A percentile compares a stretch with the other conserved stretches of the same genome.
These are phyloP conservation scores for Tetramorium parvispinum DNA, from an alignment of 1,140 invertebrate genomes.

Conservation along the genomic window DNA sequence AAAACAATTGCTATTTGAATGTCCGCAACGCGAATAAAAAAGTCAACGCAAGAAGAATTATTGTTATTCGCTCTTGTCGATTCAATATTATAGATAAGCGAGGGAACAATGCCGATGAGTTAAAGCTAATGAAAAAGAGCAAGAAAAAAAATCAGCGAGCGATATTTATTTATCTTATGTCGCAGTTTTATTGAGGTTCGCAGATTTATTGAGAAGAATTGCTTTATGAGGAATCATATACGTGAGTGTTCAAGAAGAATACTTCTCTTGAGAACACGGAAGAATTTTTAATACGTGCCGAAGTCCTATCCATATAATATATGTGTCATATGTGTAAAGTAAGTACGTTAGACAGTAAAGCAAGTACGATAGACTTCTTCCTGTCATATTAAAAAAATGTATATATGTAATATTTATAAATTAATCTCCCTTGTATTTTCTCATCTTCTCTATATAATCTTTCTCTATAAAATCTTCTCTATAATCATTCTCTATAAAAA, in stretches of 20 bases:
- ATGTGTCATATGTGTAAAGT: not conserved
- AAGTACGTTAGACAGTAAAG: not conserved
- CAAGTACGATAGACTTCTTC: not conserved
- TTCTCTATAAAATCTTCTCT: too few species aligned
- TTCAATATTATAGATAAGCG: not conserved
- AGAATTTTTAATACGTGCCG: not conserved
- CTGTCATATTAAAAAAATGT: not conserved
- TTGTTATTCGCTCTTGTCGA: not conserved
- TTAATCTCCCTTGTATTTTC: not conserved
- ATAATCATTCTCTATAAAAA: too few species aligned
- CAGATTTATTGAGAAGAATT: not conserved
- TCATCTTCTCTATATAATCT: too few species aligned
- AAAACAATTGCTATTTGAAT: constrained; percentile 15
- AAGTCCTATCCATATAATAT: not conserved
- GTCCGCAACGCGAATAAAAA: not conserved
- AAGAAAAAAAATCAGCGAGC: not conserved
- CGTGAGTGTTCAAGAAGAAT: not conserved
- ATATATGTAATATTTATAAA: not conserved
- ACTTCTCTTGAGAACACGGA: not conserved
- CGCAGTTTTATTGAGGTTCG: too few species aligned
- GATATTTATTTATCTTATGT: constrained; percentile 6
- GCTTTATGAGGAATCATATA: not conserved
- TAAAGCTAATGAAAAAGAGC: not conserved
- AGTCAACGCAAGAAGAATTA: not conserved
- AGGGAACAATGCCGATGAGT: not conserved